A percentile compares a stretch with the other conserved stretches of the same genome.
Evolutionary conservation across 2,797 vertebrate genomes (phyloP).

Genomic region (Bothrops alternatus): DNA sequence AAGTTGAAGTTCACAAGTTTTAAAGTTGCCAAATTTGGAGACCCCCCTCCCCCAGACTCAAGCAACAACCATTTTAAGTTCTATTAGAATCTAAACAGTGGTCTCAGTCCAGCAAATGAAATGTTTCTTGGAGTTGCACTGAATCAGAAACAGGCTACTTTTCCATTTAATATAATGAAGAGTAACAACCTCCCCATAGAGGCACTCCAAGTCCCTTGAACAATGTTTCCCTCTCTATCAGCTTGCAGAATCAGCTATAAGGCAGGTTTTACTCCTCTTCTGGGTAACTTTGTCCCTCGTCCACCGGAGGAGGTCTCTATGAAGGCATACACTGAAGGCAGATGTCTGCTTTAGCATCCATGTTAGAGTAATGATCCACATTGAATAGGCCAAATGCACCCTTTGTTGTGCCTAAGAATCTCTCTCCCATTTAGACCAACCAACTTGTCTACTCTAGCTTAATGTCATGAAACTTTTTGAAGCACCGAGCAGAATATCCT

Average conservation of each 20-base stretch:
- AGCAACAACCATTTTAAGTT: not conserved
- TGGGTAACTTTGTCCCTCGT: not conserved
- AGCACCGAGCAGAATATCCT: not conserved
- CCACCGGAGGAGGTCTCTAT: not conserved
- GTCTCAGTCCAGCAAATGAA: not conserved
- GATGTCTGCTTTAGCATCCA: not conserved
- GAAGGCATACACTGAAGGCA: not conserved
- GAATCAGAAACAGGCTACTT: not conserved
- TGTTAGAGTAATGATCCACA: not conserved
- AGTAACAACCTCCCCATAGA: not conserved
- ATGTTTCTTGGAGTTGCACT: not conserved
- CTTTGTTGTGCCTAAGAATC: not conserved
- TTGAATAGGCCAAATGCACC: not conserved
- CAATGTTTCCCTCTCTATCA: not conserved
- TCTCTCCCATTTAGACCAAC: not conserved
- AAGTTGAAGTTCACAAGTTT: no score
- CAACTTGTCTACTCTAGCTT: not conserved
- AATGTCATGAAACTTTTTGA: not conserved
- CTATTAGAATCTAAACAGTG: not conserved
- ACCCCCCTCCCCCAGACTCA: not conserved
- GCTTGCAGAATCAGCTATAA: not conserved
- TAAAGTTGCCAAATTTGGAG: no score
- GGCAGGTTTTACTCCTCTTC: not conserved
- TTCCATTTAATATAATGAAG: not conserved
- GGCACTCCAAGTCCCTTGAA: no score